These are phyloP conservation scores for Anastrepha obliqua DNA, from an alignment of 1,140 invertebrate genomes.

Conservation along the genomic window DNA sequence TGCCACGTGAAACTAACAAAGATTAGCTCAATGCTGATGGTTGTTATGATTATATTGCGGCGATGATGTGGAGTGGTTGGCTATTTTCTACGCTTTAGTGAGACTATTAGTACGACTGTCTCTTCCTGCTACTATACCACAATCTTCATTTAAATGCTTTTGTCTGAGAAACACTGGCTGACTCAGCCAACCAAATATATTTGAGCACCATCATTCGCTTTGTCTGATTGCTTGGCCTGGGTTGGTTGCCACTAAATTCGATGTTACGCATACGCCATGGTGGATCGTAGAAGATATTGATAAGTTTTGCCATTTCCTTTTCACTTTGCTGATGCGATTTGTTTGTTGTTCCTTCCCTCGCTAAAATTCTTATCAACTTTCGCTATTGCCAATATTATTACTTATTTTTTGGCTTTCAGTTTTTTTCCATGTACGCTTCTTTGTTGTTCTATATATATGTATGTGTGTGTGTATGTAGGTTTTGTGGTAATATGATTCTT, in stretches of 20 bases:
- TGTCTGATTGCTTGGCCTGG: neutral
- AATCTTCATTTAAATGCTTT: neutral
- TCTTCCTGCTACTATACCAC: neutral
- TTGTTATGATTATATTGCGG: neutral
- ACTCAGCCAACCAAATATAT: neutral
- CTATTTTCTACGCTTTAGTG: neutral
- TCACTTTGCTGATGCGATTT: neutral
- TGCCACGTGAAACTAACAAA: slow-evolving; percentile 28
- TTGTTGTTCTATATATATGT: too few relatives aligned
- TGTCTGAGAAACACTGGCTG: neutral
- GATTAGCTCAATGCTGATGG: slow-evolving; percentile 19
- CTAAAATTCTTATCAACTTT: neutral
- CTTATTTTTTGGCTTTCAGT: neutral
- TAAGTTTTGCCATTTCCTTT: slow-evolving; percentile 20
- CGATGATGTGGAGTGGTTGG: neutral
- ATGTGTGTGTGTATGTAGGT: too few relatives aligned
- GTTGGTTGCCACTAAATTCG: neutral
- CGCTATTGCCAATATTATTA: neutral
- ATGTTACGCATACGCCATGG: slow-evolving; percentile 38
- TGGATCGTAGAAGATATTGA: neutral
- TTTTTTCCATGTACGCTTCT: too few relatives aligned
- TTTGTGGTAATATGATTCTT: slow-evolving; percentile 19
- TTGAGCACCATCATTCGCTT: neutral
- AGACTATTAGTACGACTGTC: neutral
- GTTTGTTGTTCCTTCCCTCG: neutral